Evolutionary conservation across 2,888 invertebrate genomes (phyloP).

Genomic region (Drosophila greeni): DNA sequence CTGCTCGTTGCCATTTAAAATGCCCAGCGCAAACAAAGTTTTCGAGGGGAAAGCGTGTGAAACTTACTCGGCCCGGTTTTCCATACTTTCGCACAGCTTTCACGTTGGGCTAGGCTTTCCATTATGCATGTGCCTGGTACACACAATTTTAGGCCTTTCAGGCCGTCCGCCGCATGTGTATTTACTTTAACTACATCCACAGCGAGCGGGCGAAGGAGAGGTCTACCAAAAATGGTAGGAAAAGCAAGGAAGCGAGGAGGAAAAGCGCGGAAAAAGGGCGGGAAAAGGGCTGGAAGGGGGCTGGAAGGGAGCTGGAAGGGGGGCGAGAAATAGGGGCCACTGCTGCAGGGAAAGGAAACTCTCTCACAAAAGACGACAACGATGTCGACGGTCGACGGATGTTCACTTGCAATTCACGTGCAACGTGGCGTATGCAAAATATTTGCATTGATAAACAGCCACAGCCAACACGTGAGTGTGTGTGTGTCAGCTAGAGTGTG

Average conservation of each 20-base stretch:
- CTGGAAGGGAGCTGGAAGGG: slow-evolving; percentile 6
- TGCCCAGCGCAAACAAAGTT: slow-evolving; percentile 69
- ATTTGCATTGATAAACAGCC: slow-evolving; percentile 71
- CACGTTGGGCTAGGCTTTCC: slow-evolving; percentile 51
- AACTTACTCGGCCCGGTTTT: slow-evolving; percentile 49
- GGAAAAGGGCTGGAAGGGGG: slow-evolving; percentile 10
- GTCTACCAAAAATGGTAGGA: slow-evolving; percentile 1
- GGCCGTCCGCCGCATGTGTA: slow-evolving; percentile 48
- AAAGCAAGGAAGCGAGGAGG: background rate
- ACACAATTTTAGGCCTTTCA: slow-evolving; percentile 65
- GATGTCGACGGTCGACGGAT: slow-evolving; percentile 48
- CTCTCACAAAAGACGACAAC: slow-evolving; percentile 47
- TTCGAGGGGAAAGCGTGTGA: slow-evolving; percentile 49
- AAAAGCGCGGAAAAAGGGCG: background rate
- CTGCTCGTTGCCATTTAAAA: slow-evolving; percentile 54
- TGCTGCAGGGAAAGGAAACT: slow-evolving; percentile 36
- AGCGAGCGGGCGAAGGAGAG: background rate
- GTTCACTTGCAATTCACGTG: slow-evolving; percentile 69
- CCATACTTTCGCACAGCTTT: slow-evolving; percentile 27
- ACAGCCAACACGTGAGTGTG: slow-evolving; percentile 45
- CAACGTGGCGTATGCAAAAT: slow-evolving; percentile 71
- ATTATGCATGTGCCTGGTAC: slow-evolving; percentile 59
- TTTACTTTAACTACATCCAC: slow-evolving; percentile 48
- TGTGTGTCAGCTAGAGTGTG: slow-evolving; percentile 10
- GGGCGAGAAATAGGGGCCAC: slow-evolving; percentile 22